Evolutionary conservation across 2,888 invertebrate species (phyloP).

Genomic region (Camptogramma bilineatum): DNA sequence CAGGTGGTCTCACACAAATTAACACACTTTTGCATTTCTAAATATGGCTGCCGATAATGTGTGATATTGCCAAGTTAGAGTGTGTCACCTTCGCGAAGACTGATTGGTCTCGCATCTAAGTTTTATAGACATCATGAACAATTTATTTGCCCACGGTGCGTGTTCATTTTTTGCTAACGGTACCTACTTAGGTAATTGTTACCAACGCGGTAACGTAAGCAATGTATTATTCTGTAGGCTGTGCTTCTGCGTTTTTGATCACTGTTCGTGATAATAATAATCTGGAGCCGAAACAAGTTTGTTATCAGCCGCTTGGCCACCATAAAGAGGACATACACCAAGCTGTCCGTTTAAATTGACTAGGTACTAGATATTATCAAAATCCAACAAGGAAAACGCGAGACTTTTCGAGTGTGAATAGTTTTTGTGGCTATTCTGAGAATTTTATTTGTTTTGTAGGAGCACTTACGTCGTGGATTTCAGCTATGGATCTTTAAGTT

Average conservation of each 20-base stretch:
- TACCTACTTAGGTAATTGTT: constrained; percentile 1
- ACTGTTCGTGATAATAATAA: constrained; percentile 21
- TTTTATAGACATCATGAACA: constrained; percentile 11
- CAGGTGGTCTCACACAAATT: constrained; percentile 2
- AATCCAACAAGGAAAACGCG: constrained; percentile 12
- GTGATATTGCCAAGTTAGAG: constrained; percentile 13
- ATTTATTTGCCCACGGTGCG: constrained; percentile 8
- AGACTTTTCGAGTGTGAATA: constrained; percentile 3
- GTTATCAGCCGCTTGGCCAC: constrained; percentile 32
- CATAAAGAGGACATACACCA: constrained; percentile 24
- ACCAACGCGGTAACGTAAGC: background rate
- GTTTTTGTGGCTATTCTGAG: constrained; percentile 11
- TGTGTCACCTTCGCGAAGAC: constrained; percentile 11
- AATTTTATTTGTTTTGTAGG: constrained; percentile 7
- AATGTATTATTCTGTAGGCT: background rate
- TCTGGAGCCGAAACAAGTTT: constrained; percentile 33
- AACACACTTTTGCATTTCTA: constrained; percentile 20
- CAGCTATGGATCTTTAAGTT: background rate
- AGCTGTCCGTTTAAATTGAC: constrained; percentile 19
- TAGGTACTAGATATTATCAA: constrained; percentile 18
- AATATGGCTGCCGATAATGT: constrained; percentile 4
- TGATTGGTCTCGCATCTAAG: constrained; percentile 16
- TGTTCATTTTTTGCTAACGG: constrained; percentile 23
- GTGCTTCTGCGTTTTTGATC: constrained; percentile 20
- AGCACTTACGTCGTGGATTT: background rate